Evolutionary conservation across 2,797 vertebrate genomes (phyloP).

Genomic region (Megalops cyprinoides): DNA sequence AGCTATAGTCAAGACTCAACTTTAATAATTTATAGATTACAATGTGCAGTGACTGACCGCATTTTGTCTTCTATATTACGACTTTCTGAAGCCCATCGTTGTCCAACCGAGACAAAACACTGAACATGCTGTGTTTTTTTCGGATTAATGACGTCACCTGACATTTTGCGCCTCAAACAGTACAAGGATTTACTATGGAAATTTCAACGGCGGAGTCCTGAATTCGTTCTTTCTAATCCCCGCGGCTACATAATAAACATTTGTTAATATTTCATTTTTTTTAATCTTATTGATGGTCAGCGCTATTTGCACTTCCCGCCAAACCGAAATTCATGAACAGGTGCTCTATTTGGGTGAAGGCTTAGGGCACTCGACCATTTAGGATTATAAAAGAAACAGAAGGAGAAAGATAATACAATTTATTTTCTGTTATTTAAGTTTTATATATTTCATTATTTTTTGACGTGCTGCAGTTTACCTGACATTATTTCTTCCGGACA

Average conservation of each 20-base stretch:
- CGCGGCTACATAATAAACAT: background rate
- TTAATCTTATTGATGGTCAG: background rate
- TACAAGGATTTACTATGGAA: background rate
- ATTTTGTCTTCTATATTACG: background rate
- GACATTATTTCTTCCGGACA: background rate
- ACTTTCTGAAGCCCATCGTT: background rate
- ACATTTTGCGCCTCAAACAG: background rate
- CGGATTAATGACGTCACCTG: constrained; percentile 64
- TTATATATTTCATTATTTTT: too few species aligned
- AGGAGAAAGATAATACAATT: background rate
- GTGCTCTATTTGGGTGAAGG: background rate
- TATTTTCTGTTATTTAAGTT: background rate
- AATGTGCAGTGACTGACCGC: background rate
- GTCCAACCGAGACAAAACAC: background rate
- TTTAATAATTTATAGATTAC: background rate
- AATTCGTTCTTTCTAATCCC: background rate
- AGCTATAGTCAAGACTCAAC: background rate
- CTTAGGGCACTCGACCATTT: background rate
- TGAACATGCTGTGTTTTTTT: constrained; percentile 64
- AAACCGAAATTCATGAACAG: constrained; percentile 5
- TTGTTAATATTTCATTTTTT: background rate
- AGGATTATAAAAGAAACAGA: background rate
- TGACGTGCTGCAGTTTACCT: too few species aligned
- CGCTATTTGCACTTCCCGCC: background rate
- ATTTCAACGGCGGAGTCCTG: background rate